Conservation (phyloP, 92 coral and sea anemone species). For the Phenganax marumi region DNA sequence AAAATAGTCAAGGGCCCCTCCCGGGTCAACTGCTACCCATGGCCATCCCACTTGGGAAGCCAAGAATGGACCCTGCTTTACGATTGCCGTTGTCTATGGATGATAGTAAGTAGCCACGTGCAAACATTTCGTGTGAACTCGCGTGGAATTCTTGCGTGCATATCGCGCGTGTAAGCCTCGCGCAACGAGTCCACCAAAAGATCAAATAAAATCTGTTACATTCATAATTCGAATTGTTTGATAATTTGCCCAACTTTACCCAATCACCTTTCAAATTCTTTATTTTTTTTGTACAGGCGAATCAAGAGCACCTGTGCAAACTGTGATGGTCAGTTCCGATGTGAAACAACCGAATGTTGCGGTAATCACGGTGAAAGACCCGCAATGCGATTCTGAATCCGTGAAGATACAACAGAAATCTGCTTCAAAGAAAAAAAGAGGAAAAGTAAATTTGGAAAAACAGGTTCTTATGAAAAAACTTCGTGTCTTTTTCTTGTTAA, state of each 20-base stretch:
- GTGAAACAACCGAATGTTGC: slow-evolving; percentile 81
- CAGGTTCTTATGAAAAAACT: slow-evolving; percentile 66
- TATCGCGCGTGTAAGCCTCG: neutral
- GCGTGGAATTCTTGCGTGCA: neutral
- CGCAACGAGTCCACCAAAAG: too few relatives aligned
- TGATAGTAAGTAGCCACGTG: neutral
- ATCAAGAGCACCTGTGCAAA: neutral
- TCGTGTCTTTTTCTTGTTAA: too few relatives aligned
- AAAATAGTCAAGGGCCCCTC: slow-evolving; percentile 63
- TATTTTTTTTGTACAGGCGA: neutral
- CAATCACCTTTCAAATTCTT: neutral
- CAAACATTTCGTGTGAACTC: neutral
- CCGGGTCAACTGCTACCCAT: slow-evolving; percentile 87
- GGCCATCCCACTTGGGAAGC: slow-evolving; percentile 96
- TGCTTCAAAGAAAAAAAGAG: slow-evolving; percentile 45
- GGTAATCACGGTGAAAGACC: slow-evolving; percentile 71
- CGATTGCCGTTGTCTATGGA: slow-evolving; percentile 69
- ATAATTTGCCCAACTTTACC: too few relatives aligned
- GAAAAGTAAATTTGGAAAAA: slow-evolving; percentile 52
- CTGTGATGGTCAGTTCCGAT: slow-evolving; percentile 4
- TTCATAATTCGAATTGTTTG: too few relatives aligned
- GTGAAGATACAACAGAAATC: slow-evolving; percentile 51
- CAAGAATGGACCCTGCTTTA: slow-evolving; percentile 80
- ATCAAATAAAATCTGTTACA: too few relatives aligned
- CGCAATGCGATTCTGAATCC: slow-evolving; percentile 53